Evolutionary conservation across 1,140 invertebrate species (phyloP), one percentile per base, ranked within the genome.

Genomic region (Acromyrmex charruanus): DNA sequence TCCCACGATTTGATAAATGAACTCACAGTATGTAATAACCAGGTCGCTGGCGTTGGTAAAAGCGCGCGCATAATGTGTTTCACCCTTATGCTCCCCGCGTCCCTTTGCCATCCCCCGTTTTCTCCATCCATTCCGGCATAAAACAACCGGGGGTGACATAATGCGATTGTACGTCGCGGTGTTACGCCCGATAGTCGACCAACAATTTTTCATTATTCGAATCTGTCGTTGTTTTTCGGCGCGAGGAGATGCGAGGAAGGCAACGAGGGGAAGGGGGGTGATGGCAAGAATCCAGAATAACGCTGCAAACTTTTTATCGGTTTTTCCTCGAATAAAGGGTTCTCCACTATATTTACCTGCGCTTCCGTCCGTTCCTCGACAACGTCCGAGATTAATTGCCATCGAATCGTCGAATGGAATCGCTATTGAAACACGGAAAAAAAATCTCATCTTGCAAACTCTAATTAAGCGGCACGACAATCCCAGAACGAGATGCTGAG

Each of bases 301-400:
- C 85, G 53, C 21, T 58, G 85, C 31, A 31, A 75, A 87, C 85
- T 90, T 89, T 86, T 51, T 68, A 68, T 77, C 59, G 71, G 59
- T 72, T 86, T 84, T 84, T 69, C 39, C 65, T 44, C 55, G 75
- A 66, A 77, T 87, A 79, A 87, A 88, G 74, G 51, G 53, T 85
- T 65, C 68, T 72, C 65, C 53, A 58, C 77, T 82, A 35, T 82
- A 44, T 88, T 85, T 82, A 44, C 82, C 65, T 51, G 81, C 71
- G 74, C 68, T 51, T 79, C 53, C 79, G 66, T 63, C 49, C 69
- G 69, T 86, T 91, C 89, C 72, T 90, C 68, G 82, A 16, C 10
- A 68, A 63, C 79, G 88, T 85, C 79, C 86, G 88, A 88, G 90
- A 91, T 91, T 91, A 91, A 91, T 90, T 91, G 90, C 80, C 66